Conservation (phyloP, 2,797 vertebrate genomes). For the Sarcophilus harrisii region DNA sequence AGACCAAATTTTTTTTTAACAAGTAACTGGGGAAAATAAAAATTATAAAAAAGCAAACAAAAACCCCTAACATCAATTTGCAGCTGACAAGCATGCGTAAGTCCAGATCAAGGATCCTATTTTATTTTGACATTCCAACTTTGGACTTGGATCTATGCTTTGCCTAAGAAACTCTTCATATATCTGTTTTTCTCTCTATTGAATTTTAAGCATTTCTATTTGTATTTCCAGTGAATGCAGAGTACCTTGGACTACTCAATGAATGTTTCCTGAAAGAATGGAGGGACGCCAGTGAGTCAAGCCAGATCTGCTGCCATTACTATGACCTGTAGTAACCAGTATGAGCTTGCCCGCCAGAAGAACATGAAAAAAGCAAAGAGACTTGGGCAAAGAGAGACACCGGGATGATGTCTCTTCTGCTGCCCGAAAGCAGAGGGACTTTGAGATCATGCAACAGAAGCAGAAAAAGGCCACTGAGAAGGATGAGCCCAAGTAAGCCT, state of each 20-base stretch:
- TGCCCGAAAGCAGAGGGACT: constrained; percentile 87
- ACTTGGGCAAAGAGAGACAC: no score
- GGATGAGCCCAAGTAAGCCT: constrained; percentile 88
- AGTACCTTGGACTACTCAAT: background rate
- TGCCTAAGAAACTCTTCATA: background rate
- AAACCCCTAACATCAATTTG: no score
- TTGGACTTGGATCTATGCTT: background rate
- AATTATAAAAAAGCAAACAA: no score
- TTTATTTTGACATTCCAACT: background rate
- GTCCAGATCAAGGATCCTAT: background rate
- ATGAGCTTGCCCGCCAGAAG: no score
- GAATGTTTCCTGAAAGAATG: background rate
- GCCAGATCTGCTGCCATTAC: no score
- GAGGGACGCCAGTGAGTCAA: no score
- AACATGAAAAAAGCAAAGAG: no score
- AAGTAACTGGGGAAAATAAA: no score
- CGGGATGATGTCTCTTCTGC: no score
- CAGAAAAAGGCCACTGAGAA: constrained; percentile 90
- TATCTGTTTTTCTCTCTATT: background rate
- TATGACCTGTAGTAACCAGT: no score
- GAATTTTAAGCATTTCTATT: background rate
- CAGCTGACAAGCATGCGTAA: background rate
- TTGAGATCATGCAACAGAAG: constrained; percentile 97
- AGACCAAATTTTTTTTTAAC: no score
- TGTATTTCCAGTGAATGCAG: background rate